Percentiles rank a stretch among this genome's conserved stretches.
Evolutionary conservation across 2,888 invertebrate genomes (phyloP).

Genomic region (Megamerina dolium): DNA sequence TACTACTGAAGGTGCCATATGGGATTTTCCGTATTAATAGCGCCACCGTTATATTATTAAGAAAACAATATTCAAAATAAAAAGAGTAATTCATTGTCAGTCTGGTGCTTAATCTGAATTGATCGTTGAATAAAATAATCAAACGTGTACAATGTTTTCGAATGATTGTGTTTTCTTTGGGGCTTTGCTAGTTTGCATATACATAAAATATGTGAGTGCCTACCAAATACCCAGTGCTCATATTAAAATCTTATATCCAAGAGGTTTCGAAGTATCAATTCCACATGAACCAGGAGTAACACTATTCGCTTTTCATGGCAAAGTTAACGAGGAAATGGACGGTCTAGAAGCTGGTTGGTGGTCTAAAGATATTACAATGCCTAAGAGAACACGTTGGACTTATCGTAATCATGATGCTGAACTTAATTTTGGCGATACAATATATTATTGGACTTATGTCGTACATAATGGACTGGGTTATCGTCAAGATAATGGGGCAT

Average conservation of each 20-base stretch:
- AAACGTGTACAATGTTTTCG: too few relatives aligned
- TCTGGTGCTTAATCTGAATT: too few relatives aligned
- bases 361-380: slow-evolving; percentile 59
- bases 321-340: slow-evolving; percentile 66
- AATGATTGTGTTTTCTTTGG: too few relatives aligned
- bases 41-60: too few relatives aligned
- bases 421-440: slow-evolving; percentile 59
- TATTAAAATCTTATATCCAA: slow-evolving; percentile 51
- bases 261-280: slow-evolving; percentile 53
- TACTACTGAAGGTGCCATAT: too few relatives aligned
- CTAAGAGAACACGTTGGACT: slow-evolving; percentile 61
- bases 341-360: slow-evolving; percentile 63
- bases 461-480: slow-evolving; percentile 66
- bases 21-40: too few relatives aligned
- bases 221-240: slow-evolving; percentile 50
- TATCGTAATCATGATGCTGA: slow-evolving; percentile 57
- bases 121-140: too few relatives aligned
- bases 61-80: too few relatives aligned
- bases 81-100: too few relatives aligned
- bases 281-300: slow-evolving; percentile 60
- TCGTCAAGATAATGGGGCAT: slow-evolving; percentile 50
- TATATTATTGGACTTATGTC: slow-evolving; percentile 73
- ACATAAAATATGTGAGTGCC: too few relatives aligned
- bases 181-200: too few relatives aligned
- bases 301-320: slow-evolving; percentile 70